Evolutionary conservation across 1,140 invertebrate species (phyloP).

Genomic region (Heliconius hermathena): DNA sequence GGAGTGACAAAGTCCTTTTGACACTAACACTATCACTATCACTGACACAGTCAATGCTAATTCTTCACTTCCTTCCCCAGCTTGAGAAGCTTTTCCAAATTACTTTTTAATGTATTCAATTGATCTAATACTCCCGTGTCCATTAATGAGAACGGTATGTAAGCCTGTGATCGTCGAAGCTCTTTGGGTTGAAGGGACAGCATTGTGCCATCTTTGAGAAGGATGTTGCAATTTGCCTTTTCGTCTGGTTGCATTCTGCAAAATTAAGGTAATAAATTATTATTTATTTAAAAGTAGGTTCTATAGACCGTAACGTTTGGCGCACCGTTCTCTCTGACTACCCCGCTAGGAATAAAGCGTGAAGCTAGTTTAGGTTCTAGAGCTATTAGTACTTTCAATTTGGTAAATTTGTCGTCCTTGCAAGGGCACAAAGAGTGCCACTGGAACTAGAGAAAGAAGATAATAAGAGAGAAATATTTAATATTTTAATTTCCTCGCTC

Average conservation of each 20-base stretch:
- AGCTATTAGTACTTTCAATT: too few relatives aligned
- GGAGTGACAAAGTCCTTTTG: too few relatives aligned
- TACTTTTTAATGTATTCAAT: constrained; percentile 82
- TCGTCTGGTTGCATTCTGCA: constrained; percentile 73
- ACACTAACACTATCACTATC: background rate
- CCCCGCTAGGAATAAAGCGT: too few relatives aligned
- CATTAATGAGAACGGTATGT: constrained; percentile 79
- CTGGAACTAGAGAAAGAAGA: too few relatives aligned
- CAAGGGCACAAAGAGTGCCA: too few relatives aligned
- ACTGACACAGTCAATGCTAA: background rate
- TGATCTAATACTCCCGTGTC: constrained; percentile 80
- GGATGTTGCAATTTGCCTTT: constrained; percentile 85
- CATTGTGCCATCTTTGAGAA: constrained; percentile 83
- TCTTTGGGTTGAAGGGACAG: constrained; percentile 84
- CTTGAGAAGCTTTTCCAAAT: constrained; percentile 82
- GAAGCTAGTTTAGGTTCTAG: too few relatives aligned
- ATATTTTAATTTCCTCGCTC: too few relatives aligned
- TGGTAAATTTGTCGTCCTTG: too few relatives aligned
- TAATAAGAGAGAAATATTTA: too few relatives aligned
- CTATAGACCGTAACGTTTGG: too few relatives aligned
- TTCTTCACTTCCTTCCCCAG: constrained; percentile 56
- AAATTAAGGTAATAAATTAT: background rate
- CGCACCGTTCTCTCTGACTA: too few relatives aligned
- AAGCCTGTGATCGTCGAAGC: constrained; percentile 80
- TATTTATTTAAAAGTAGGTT: too few relatives aligned